Conservation (phyloP, 1,140 invertebrate genomes). For the Pseudomyrmex dendroicus region DNA sequence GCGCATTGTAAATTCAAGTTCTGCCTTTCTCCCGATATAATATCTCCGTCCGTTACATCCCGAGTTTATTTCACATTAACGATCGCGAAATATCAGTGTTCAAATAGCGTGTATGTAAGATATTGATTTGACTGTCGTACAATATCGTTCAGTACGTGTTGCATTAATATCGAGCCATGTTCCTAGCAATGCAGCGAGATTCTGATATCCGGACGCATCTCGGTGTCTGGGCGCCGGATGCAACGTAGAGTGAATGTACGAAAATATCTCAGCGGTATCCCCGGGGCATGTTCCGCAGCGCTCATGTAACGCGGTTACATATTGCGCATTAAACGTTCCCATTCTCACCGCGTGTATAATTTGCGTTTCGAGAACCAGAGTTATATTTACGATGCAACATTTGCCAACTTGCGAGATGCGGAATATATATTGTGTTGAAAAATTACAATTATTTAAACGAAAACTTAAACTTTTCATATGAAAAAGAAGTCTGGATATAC, state of each 20-base stretch:
- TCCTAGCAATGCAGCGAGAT: slow-evolving; percentile 41
- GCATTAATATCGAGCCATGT: slow-evolving; percentile 53
- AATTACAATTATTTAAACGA: neutral
- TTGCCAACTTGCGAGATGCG: neutral
- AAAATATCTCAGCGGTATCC: slow-evolving; percentile 56
- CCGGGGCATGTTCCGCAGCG: slow-evolving; percentile 42
- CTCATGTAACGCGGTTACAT: slow-evolving; percentile 54
- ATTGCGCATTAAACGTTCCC: slow-evolving; percentile 53
- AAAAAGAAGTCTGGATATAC: too few relatives aligned
- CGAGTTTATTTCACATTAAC: slow-evolving; percentile 18
- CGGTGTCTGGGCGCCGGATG: slow-evolving; percentile 36
- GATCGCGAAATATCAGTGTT: slow-evolving; percentile 33
- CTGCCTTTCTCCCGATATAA: neutral
- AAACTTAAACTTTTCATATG: neutral
- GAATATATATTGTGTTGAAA: neutral
- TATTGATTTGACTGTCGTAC: slow-evolving; percentile 26
- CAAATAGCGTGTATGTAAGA: slow-evolving; percentile 36
- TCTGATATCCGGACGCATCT: slow-evolving; percentile 54
- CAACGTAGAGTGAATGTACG: slow-evolving; percentile 52
- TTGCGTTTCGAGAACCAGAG: slow-evolving; percentile 35
- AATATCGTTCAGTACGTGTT: slow-evolving; percentile 22
- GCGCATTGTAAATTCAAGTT: slow-evolving; percentile 18
- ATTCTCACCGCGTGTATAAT: slow-evolving; percentile 50
- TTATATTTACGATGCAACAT: slow-evolving; percentile 19
- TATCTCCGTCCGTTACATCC: neutral